These are phyloP conservation scores for Dissostichus mawsoni DNA, from an alignment of 2,113 vertebrate species.

Conservation along the genomic window DNA sequence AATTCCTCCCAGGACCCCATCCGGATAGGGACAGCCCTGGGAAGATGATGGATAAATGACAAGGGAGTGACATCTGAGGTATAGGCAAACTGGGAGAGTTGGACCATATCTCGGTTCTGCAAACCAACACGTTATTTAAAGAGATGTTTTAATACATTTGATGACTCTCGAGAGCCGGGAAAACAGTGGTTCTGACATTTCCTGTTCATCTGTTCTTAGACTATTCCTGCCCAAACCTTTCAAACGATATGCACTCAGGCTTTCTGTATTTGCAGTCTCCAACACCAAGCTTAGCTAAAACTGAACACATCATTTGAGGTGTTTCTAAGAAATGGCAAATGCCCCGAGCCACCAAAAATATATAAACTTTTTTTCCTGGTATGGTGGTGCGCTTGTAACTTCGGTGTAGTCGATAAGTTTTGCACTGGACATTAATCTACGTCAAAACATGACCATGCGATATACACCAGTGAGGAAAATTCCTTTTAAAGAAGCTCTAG, in stretches of 20 bases:
- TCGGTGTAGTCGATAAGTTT: background rate
- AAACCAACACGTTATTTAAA: background rate
- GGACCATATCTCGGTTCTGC: background rate
- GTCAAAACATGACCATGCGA: background rate
- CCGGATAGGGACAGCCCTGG: background rate
- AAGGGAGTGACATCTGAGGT: conserved; percentile 4
- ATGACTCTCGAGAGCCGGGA: no score
- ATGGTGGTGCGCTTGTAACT: no score
- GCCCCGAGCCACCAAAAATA: no score
- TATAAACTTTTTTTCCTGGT: no score
- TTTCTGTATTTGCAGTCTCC: background rate
- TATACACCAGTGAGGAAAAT: no score
- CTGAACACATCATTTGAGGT: background rate
- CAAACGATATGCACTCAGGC: background rate
- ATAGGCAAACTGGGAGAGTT: background rate
- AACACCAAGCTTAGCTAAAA: background rate
- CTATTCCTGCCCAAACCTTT: background rate
- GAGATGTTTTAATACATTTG: no score
- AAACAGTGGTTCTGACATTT: no score
- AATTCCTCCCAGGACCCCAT: conserved; percentile 49
- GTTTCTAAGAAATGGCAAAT: no score
- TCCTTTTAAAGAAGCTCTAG: no score
- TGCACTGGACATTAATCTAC: background rate
- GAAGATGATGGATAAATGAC: conserved; percentile 31
- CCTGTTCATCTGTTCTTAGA: no score